Base-by-base conservation (phyloP, 2,113 vertebrate genomes). In the Electrona antarctica region DNA sequence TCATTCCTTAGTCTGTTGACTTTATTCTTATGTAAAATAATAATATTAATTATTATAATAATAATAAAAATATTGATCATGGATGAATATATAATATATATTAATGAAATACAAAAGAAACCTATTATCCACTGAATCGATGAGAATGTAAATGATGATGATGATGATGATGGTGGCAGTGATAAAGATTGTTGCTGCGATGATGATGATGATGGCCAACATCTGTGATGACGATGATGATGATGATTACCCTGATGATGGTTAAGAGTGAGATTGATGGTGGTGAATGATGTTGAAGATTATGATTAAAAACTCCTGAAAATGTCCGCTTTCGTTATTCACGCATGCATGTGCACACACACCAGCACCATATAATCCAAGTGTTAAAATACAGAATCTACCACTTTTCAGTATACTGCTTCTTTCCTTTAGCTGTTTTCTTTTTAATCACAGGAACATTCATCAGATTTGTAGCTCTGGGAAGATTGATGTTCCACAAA, bases 21-120 rank as follows among this genome's bases (percentile, higher is more conserved):
- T 86, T 89, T 88, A 85, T 90, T 89, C 82, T 88, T 84, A 59
- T 89, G 87, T 90, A 87, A 87, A 89, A 84, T 56, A 88, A 52
- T 79, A 77, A 28, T 9, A 64, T 48, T 64, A 47, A 64, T 28
- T 49, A 64, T 64, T 41, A 41, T 41, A 41, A 41, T 41, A 41
- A 41, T 41, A 86, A 86, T 74, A 76, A 84, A 85, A 68, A 85
- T 63, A 85, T 79, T 64, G 75, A 91, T 11, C 74, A 76, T 86
- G 87, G 81, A 90, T 90, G 74, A 41, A 84, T 74, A 85, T 41
- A 83, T 65, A 85, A 75, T 81, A 84, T 85, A 88, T 80, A 41
- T 41, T 72, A 82, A 77, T 69, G 69, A 87, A 80, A 74, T 80
- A 79, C 67, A 76, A 81, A 79, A 68, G n/a, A 79, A 48, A 71